Percentiles rank a stretch among this genome's conserved stretches.
These are phyloP conservation scores for Phataginus tricuspis DNA, from an alignment of 2,797 vertebrate genomes.

Conservation along the genomic window DNA sequence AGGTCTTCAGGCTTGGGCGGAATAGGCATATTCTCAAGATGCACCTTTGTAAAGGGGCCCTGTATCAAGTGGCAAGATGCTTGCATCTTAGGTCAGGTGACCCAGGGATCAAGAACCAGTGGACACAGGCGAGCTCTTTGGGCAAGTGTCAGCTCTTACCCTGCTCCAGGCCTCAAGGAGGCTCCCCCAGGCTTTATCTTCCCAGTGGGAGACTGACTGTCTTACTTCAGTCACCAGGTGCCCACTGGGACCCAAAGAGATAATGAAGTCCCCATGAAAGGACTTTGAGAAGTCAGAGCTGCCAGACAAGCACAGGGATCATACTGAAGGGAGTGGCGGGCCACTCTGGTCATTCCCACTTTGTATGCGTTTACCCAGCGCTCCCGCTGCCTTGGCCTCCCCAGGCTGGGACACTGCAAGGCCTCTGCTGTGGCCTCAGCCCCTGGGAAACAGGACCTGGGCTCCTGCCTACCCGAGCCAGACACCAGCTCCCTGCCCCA, in stretches of 20 bases:
- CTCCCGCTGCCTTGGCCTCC: accelerated
- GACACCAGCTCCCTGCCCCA: no score
- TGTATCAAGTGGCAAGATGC: not conserved
- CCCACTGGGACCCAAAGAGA: not conserved
- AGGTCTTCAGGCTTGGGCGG: not conserved
- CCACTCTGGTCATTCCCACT: no score
- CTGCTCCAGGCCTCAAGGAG: not conserved
- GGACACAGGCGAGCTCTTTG: not conserved
- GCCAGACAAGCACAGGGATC: not conserved
- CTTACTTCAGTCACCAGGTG: not conserved
- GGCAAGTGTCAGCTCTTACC: not conserved
- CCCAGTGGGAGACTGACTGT: not conserved
- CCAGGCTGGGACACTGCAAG: not conserved
- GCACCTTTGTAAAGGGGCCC: not conserved
- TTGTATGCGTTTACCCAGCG: not conserved
- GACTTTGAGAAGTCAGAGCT: not conserved
- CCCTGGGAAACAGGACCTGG: not conserved
- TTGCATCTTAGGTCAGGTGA: not conserved
- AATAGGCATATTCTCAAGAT: not conserved
- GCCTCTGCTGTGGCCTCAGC: not conserved
- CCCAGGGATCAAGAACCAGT: not conserved
- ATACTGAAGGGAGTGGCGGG: no score
- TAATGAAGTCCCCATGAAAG: not conserved
- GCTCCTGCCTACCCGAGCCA: not conserved
- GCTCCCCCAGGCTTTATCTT: not conserved